A percentile compares a stretch with the other conserved stretches of the same genome.
Evolutionary conservation across 1,140 invertebrate species (phyloP).

Genomic region (Drosophila subpulchrella): DNA sequence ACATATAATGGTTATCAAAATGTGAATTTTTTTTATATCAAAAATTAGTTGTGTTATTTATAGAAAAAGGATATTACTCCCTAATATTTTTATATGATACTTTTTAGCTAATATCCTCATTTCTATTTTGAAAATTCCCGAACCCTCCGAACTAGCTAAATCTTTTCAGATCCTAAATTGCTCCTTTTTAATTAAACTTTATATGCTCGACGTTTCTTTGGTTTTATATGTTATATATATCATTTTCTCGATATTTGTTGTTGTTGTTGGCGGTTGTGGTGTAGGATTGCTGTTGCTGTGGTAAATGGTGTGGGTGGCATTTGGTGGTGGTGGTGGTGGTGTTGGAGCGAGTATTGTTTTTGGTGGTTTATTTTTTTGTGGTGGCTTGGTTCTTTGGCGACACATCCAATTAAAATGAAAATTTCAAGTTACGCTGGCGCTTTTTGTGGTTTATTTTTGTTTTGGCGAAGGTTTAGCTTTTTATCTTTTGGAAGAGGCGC

Average conservation of each 20-base stretch:
- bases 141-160: not conserved
- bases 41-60: too few species aligned
- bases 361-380: constrained; percentile 34
- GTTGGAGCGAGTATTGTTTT: constrained; percentile 47
- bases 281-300: constrained; percentile 72
- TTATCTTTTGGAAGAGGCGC: constrained; percentile 23
- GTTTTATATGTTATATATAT: constrained; percentile 36
- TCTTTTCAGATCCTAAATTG: constrained; percentile 51
- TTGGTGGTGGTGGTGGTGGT: constrained; percentile 22
- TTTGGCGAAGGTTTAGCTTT: constrained; percentile 50
- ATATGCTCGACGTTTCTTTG: constrained; percentile 25
- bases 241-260: constrained; percentile 44
- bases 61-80: too few species aligned
- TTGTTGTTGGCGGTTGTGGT: constrained; percentile 58
- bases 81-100: too few species aligned
- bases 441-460: constrained; percentile 32
- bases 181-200: constrained; percentile 62
- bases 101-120: not conserved
- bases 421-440: constrained; percentile 56
- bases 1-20: too few species aligned
- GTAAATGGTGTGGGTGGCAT: constrained; percentile 62
- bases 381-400: constrained; percentile 37
- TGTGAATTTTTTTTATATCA: too few species aligned
- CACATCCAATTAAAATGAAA: constrained; percentile 63
- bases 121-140: not conserved